Conservation (phyloP, 2,113 vertebrate species). For the Pituophis catenifer region DNA sequence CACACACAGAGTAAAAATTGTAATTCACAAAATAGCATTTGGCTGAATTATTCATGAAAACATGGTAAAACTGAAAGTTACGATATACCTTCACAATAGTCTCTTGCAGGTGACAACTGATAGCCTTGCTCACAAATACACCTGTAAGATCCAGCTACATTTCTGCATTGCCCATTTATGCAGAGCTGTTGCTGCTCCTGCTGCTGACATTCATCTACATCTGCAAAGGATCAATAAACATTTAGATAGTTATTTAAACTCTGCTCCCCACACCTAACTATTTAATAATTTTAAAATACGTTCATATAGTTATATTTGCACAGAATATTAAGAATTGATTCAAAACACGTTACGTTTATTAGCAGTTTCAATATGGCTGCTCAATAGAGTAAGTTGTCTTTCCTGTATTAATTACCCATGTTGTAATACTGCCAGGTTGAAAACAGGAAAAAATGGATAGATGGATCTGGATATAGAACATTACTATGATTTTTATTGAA, state of each 20-base stretch:
- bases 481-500: background rate
- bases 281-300: background rate
- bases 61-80: background rate
- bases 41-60: background rate
- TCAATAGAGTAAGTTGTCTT: background rate
- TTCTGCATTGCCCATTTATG: conserved; percentile 83
- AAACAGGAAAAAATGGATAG: background rate
- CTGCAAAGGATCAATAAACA: conserved; percentile 62
- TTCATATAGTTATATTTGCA: background rate
- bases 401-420: background rate
- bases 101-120: conserved; percentile 70
- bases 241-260: background rate
- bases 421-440: background rate
- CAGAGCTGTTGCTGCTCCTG: conserved; percentile 74
- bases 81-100: conserved; percentile 88
- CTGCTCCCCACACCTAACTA: background rate
- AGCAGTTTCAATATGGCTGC: background rate
- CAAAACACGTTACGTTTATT: background rate
- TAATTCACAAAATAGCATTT: background rate
- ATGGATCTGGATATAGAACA: background rate
- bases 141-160: conserved; percentile 88
- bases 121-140: conserved; percentile 87
- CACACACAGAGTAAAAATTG: background rate
- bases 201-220: conserved; percentile 89
- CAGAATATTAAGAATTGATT: background rate